A percentile compares a stretch with the other conserved stretches of the same genome.
These are phyloP conservation scores for Ceratotherium simum DNA, from an alignment of 2,113 vertebrate species.

Conservation along the genomic window DNA sequence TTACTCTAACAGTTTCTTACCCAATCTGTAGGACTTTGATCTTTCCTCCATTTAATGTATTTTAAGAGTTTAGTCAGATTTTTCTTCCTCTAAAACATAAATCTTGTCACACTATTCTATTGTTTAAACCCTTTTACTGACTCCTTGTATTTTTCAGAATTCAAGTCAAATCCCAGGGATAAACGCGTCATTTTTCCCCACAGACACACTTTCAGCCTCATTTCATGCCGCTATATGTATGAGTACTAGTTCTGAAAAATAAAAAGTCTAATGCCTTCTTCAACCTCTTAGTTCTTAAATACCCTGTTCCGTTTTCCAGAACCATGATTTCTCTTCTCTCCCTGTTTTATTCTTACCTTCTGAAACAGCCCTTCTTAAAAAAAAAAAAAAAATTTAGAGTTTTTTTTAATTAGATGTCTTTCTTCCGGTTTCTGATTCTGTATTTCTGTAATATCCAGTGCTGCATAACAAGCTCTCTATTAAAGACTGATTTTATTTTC, in stretches of 20 bases:
- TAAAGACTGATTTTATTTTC: conserved; percentile 11
- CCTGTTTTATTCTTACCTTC: background rate
- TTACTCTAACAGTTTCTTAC: background rate
- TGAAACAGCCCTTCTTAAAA: background rate
- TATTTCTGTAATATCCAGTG: background rate
- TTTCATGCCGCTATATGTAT: background rate
- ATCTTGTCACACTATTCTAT: background rate
- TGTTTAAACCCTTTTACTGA: background rate
- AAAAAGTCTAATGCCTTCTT: background rate
- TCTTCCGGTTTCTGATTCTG: background rate
- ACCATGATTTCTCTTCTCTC: background rate
- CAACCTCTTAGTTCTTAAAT: background rate
- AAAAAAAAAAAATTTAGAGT: background rate
- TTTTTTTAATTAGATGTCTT: background rate
- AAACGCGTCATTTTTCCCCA: background rate
- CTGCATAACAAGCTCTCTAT: background rate
- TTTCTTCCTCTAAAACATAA: background rate
- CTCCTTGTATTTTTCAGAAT: background rate
- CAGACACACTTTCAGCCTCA: background rate
- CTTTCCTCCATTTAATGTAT: background rate
- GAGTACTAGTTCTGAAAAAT: background rate
- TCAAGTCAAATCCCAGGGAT: background rate
- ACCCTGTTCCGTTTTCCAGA: background rate
- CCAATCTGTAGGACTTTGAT: background rate
- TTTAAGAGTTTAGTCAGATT: background rate